Evolutionary conservation across 2,888 invertebrate species (phyloP).

Genomic region (Melanophora roralis): DNA sequence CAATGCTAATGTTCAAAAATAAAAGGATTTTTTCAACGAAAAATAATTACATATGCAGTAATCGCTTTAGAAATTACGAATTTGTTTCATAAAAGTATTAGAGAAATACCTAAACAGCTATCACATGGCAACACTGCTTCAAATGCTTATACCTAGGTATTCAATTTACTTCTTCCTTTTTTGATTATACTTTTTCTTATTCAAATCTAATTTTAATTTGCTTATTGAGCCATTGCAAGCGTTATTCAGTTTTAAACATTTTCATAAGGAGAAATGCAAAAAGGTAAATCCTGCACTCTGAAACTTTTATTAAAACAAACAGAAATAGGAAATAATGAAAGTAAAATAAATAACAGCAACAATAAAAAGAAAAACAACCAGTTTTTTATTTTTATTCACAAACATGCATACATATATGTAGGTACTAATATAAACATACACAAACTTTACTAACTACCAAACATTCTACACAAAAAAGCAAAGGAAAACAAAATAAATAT

Average conservation of each 20-base stretch:
- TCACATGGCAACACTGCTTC: too few relatives aligned
- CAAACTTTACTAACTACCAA: conserved; percentile 2
- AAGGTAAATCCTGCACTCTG: conserved; percentile 43
- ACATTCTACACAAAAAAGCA: conserved; percentile 17
- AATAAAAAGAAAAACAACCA: conserved; percentile 33
- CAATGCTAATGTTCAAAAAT: too few relatives aligned
- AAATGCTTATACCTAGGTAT: too few relatives aligned
- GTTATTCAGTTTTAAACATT: not conserved
- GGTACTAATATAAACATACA: conserved; percentile 24
- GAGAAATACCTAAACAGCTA: too few relatives aligned
- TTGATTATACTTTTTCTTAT: not conserved
- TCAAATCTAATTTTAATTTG: conserved; percentile 11
- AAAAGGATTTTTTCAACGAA: too few relatives aligned
- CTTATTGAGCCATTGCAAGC: conserved; percentile 45
- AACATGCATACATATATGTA: not conserved
- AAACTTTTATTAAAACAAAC: conserved; percentile 49
- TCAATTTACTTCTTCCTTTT: not conserved
- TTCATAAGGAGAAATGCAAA: too few relatives aligned
- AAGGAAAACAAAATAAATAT: conserved; percentile 4
- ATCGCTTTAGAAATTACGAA: too few relatives aligned
- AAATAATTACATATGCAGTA: too few relatives aligned
- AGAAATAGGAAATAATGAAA: not conserved
- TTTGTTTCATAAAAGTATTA: too few relatives aligned
- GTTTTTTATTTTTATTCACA: conserved; percentile 50
- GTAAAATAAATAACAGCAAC: not conserved